Evolutionary conservation across 2,113 vertebrate genomes (phyloP).

Genomic region (Prochilodus magdalenae): DNA sequence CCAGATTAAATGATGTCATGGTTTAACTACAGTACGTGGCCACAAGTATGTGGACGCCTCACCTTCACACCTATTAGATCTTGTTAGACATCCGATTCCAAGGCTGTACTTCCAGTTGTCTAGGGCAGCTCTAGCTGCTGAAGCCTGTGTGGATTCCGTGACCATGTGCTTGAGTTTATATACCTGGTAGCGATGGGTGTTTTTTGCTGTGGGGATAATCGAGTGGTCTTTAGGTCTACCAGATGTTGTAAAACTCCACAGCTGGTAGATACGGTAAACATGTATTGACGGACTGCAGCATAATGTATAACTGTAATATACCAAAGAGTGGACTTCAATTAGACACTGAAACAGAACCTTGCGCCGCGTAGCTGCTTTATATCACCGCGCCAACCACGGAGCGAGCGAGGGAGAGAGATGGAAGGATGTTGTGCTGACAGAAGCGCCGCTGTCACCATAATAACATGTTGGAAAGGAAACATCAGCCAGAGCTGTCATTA

Average conservation of each 20-base stretch:
- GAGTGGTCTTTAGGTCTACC: neutral
- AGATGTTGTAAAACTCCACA: neutral
- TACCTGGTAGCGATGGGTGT: too few species aligned
- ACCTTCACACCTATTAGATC: too few species aligned
- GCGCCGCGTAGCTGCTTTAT: neutral
- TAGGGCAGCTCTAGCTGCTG: too few species aligned
- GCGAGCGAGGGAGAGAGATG: neutral
- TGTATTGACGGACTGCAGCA: neutral
- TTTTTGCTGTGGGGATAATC: too few species aligned
- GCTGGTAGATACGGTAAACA: neutral
- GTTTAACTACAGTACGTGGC: too few species aligned
- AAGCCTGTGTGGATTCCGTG: too few species aligned
- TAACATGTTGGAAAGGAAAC: constrained; percentile 50
- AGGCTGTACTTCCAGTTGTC: too few species aligned
- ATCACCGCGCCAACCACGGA: neutral
- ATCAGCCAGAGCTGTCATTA: constrained; percentile 57
- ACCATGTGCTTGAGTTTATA: too few species aligned
- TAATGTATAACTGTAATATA: neutral
- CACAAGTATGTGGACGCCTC: too few species aligned
- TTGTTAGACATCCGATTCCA: too few species aligned
- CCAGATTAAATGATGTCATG: too few species aligned
- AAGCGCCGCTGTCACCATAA: constrained; percentile 52
- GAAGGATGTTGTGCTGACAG: constrained; percentile 12
- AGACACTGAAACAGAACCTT: neutral
- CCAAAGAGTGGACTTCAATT: neutral